Conservation (phyloP, 2,888 invertebrate species). For the Cyclophora punctaria region DNA sequence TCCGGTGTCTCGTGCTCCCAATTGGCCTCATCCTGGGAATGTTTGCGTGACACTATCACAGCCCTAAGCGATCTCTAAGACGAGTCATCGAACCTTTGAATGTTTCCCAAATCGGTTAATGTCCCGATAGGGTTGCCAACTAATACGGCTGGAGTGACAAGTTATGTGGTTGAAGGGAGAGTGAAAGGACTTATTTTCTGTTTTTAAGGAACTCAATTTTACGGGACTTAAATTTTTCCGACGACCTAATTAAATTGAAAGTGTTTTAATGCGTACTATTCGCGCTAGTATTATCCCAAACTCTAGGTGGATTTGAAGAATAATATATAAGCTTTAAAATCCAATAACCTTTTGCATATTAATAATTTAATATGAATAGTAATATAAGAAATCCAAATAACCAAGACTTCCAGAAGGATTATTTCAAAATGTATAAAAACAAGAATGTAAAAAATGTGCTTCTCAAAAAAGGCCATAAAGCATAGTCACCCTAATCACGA, state of each 20-base stretch:
- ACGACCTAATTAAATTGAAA: no score
- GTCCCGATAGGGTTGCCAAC: constrained; percentile 40
- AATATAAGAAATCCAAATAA: no score
- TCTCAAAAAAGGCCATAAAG: background rate
- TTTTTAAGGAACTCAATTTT: constrained; percentile 3
- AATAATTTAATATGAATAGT: no score
- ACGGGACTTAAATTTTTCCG: background rate
- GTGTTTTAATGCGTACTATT: no score
- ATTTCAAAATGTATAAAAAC: no score
- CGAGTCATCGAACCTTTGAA: constrained; percentile 60
- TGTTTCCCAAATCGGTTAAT: constrained; percentile 67
- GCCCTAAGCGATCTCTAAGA: constrained; percentile 49
- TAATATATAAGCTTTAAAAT: no score
- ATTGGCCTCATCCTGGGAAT: constrained; percentile 38
- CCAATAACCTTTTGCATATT: no score
- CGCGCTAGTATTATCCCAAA: no score
- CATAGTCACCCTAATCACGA: constrained; percentile 18
- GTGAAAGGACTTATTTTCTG: background rate
- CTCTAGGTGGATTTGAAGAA: no score
- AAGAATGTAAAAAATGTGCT: no score
- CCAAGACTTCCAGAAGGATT: no score
- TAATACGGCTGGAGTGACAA: background rate
- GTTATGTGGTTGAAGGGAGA: no score
- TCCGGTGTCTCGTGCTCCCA: constrained; percentile 27
- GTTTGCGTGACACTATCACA: constrained; percentile 26